Conservation (phyloP, 2,113 vertebrate genomes). For the Hippolais icterina region DNA sequence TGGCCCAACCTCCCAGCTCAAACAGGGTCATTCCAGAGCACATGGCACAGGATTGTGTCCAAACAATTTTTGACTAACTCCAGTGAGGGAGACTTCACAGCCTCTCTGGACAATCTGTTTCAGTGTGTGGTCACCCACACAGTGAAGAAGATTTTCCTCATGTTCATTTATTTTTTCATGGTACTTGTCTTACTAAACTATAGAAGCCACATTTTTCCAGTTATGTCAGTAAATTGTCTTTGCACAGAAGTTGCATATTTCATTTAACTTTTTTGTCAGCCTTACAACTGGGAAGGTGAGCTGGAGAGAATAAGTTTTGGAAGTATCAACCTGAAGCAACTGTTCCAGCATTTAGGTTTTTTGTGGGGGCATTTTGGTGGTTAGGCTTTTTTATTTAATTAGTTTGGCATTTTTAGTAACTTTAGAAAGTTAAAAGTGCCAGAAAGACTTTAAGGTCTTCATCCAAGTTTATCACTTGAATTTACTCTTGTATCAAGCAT, state of each 20-base stretch:
- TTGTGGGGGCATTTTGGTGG: rapidly evolving
- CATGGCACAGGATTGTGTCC: neutral
- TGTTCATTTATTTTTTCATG: neutral
- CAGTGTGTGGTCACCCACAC: rapidly evolving
- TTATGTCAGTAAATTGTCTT: neutral
- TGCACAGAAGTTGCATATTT: neutral
- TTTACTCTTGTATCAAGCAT: neutral
- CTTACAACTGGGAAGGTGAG: neutral
- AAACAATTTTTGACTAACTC: rapidly evolving
- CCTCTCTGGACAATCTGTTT: neutral
- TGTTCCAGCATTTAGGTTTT: neutral
- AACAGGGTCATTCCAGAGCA: too few relatives aligned
- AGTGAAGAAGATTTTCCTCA: neutral
- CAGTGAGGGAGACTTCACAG: neutral
- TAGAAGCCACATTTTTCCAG: neutral
- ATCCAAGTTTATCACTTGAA: neutral
- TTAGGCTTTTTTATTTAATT: neutral
- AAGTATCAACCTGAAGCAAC: neutral
- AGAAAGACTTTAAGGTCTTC: slow-evolving; percentile 7
- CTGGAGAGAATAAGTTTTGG: neutral
- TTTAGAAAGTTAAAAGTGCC: neutral
- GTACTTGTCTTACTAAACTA: neutral
- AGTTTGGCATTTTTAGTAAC: slow-evolving; percentile 3
- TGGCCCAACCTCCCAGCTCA: neutral
- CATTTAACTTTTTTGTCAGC: neutral